Evolutionary conservation across 2,888 invertebrate genomes (phyloP).

Genomic region (Ceramica pisi): DNA sequence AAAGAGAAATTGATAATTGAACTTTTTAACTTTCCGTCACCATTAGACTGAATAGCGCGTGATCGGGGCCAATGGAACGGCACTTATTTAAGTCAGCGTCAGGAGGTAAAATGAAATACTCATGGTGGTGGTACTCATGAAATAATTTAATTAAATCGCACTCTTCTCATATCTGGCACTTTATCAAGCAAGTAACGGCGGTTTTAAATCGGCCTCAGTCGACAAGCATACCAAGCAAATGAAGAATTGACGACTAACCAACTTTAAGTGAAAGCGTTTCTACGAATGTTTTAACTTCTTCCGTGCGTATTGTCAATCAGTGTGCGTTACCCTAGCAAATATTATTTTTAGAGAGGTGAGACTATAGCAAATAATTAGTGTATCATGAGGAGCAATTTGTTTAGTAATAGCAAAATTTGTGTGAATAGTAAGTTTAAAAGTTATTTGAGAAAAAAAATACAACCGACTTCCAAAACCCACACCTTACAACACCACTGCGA

Average conservation of each 20-base stretch:
- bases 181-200: slow-evolving; percentile 36
- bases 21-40: slow-evolving; percentile 63
- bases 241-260: slow-evolving; percentile 33
- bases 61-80: slow-evolving; percentile 72
- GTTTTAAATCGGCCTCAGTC: slow-evolving; percentile 42
- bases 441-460: too few relatives aligned
- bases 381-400: too few relatives aligned
- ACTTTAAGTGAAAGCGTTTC: slow-evolving; percentile 54
- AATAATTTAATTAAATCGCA: slow-evolving; percentile 60
- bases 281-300: neutral
- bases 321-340: too few relatives aligned
- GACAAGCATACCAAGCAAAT: slow-evolving; percentile 27
- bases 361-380: too few relatives aligned
- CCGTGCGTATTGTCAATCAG: neutral
- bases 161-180: slow-evolving; percentile 55
- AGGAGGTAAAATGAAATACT: too few relatives aligned
- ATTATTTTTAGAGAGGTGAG: too few relatives aligned
- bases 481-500: too few relatives aligned
- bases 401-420: too few relatives aligned
- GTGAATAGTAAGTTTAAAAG: too few relatives aligned
- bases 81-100: slow-evolving; percentile 53
- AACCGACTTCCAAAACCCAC: too few relatives aligned
- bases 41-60: slow-evolving; percentile 56
- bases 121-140: too few relatives aligned
- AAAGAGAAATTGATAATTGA: slow-evolving; percentile 67